phyloP scores from a whole-genome alignment of 1,140 invertebrate genomes.

The Trachymyrmex cornetzi region DNA sequence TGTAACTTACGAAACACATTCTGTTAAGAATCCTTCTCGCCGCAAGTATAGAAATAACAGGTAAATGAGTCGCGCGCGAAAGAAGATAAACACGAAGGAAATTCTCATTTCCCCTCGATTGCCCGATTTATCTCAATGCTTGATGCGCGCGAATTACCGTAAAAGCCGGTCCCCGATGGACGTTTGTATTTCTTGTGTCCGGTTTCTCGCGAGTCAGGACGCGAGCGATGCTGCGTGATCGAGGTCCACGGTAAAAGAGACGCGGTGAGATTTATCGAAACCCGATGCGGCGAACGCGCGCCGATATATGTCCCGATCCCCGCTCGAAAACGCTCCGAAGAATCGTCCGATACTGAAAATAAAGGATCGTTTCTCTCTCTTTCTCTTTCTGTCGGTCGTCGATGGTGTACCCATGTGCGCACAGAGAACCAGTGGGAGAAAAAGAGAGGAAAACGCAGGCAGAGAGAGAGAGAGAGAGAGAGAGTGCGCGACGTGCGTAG shows the following conservation, averaged over 20 bases:
- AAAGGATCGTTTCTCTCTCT: constrained; percentile 60
- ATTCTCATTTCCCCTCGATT: constrained; percentile 5
- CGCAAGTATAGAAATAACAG: constrained; percentile 4
- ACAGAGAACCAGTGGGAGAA: constrained; percentile 25
- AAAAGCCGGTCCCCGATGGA: constrained; percentile 28
- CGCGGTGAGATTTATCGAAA: constrained; percentile 75
- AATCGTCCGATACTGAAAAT: constrained; percentile 76
- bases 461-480: constrained; percentile 8
- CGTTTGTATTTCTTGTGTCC: constrained; percentile 69
- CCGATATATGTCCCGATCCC: constrained; percentile 67
- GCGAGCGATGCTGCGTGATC: constrained; percentile 69
- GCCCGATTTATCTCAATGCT: constrained; percentile 38
- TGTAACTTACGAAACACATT: background rate
- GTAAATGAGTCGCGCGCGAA: background rate
- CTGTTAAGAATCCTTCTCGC: background rate
- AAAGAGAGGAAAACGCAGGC: background rate
- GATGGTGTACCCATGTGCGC: constrained; percentile 29
- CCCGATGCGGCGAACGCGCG: constrained; percentile 69
- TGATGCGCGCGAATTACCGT: constrained; percentile 71
- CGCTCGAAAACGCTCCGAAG: constrained; percentile 72
- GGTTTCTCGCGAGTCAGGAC: constrained; percentile 64
- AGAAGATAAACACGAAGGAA: background rate
- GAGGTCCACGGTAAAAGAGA: constrained; percentile 70
- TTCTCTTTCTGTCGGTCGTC: background rate
- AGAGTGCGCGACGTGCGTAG: constrained; percentile 46